Evolutionary conservation across 2,888 invertebrate genomes (phyloP).

Genomic region (Drosophila cognata): DNA sequence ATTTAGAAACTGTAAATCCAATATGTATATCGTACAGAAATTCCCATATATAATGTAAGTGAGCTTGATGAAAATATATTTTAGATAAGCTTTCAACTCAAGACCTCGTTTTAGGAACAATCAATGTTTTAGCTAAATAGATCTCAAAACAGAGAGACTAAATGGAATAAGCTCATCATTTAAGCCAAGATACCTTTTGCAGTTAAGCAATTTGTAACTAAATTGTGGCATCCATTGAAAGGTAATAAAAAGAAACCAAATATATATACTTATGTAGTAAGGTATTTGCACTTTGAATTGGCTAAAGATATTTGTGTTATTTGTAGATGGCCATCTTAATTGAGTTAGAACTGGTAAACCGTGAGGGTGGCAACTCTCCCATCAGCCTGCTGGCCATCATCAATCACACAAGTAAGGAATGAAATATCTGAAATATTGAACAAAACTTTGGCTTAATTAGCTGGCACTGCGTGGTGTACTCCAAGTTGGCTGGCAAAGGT

Average conservation of each 20-base stretch:
- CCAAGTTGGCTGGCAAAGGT: slow-evolving; percentile 37
- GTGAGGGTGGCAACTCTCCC: slow-evolving; percentile 7
- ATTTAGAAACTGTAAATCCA: not conserved
- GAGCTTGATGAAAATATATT: not conserved
- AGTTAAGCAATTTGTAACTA: not conserved
- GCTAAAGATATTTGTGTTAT: slow-evolving; percentile 54
- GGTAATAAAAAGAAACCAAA: slow-evolving; percentile 2
- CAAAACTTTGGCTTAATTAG: slow-evolving; percentile 41
- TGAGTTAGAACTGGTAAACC: slow-evolving; percentile 71
- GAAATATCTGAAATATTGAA: slow-evolving; percentile 33
- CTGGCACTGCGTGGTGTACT: slow-evolving; percentile 52
- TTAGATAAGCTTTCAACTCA: not conserved
- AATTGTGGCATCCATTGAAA: not conserved
- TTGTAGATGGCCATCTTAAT: slow-evolving; percentile 71
- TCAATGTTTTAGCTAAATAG: not conserved
- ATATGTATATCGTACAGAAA: not conserved
- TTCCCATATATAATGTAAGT: too few relatives aligned
- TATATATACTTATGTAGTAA: not conserved
- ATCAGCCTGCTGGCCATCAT: slow-evolving; percentile 38
- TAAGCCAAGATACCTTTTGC: not conserved
- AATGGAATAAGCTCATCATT: not conserved
- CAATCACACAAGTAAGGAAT: slow-evolving; percentile 58
- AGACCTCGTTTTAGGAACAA: not conserved
- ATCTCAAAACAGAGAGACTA: not conserved
- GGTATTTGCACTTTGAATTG: slow-evolving; percentile 12